Percentiles rank a stretch among this genome's conserved stretches.
These are phyloP conservation scores for Pemphredon lugubris DNA, from an alignment of 2,888 invertebrate genomes.

Conservation along the genomic window DNA sequence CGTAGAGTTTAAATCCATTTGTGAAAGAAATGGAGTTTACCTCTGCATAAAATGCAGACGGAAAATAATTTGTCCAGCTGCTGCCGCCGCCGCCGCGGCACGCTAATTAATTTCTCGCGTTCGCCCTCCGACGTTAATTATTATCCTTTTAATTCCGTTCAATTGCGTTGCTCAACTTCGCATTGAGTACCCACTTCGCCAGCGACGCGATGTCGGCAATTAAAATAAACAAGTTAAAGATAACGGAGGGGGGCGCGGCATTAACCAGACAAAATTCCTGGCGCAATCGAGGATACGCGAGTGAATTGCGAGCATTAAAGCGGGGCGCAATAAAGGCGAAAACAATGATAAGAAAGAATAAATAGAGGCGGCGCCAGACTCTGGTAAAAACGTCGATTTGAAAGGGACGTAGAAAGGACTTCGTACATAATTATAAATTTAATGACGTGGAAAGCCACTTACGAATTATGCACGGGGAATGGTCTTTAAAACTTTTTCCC, in stretches of 20 bases:
- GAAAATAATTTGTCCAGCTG: conserved; percentile 16
- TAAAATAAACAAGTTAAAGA: conserved; percentile 11
- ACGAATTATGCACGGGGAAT: not conserved
- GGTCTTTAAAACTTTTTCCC: too few species aligned
- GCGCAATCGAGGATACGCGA: conserved; percentile 12
- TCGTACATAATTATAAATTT: conserved; percentile 6
- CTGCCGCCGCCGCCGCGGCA: conserved; percentile 1
- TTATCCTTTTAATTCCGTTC: conserved; percentile 28
- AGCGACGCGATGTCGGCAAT: conserved; percentile 10
- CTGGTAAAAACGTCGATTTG: conserved; percentile 6
- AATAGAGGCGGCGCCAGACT: conserved; percentile 23
- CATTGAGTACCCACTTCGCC: not conserved
- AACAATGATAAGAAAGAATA: conserved; percentile 2
- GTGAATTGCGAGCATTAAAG: not conserved
- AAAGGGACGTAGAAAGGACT: not conserved
- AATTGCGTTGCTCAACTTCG: conserved; percentile 3
- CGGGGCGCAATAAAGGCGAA: conserved; percentile 15
- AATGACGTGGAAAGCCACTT: not conserved
- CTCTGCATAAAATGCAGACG: not conserved
- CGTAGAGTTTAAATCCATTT: not conserved
- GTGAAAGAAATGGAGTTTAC: not conserved
- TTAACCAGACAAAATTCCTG: conserved; percentile 18
- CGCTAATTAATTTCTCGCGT: conserved; percentile 29
- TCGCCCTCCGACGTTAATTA: conserved; percentile 30
- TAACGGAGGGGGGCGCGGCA: conserved; percentile 10